Evolutionary conservation across 1,140 invertebrate genomes (phyloP).

Genomic region (Mactra quadrangularis): DNA sequence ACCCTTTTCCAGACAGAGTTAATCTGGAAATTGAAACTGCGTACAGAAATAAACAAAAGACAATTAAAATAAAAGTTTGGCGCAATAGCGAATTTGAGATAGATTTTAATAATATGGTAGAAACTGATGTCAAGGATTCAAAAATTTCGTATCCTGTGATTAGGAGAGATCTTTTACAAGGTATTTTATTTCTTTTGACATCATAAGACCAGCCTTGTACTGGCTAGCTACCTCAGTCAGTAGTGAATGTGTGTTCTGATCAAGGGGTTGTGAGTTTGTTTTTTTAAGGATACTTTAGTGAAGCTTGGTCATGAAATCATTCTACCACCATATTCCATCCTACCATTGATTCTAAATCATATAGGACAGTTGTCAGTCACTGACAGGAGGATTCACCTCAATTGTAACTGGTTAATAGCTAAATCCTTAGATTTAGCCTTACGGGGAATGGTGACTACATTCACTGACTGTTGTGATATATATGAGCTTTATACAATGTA

Average conservation of each 20-base stretch:
- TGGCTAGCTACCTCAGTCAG: not conserved
- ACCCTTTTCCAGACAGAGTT: not conserved
- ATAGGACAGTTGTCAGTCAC: no score
- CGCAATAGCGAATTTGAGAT: conserved; percentile 26
- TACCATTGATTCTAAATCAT: no score
- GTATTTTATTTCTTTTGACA: not conserved
- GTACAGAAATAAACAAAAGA: conserved; percentile 23
- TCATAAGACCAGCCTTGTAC: not conserved
- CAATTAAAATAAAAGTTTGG: conserved; percentile 2
- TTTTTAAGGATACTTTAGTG: not conserved
- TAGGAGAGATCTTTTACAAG: conserved; percentile 38
- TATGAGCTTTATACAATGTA: no score
- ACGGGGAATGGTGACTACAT: no score
- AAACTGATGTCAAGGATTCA: conserved; percentile 20
- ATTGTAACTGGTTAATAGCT: no score
- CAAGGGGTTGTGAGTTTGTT: not conserved
- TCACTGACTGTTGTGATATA: no score
- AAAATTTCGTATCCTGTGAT: conserved; percentile 16
- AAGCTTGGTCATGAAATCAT: not conserved
- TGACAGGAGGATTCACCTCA: not conserved
- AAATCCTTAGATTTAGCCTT: no score
- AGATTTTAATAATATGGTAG: conserved; percentile 44
- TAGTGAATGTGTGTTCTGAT: not conserved
- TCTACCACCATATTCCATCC: not conserved
- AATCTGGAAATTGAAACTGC: conserved; percentile 36